These are phyloP conservation scores for Naso thynnoides DNA, from an alignment of 2,797 vertebrate species.

Conservation along the genomic window DNA sequence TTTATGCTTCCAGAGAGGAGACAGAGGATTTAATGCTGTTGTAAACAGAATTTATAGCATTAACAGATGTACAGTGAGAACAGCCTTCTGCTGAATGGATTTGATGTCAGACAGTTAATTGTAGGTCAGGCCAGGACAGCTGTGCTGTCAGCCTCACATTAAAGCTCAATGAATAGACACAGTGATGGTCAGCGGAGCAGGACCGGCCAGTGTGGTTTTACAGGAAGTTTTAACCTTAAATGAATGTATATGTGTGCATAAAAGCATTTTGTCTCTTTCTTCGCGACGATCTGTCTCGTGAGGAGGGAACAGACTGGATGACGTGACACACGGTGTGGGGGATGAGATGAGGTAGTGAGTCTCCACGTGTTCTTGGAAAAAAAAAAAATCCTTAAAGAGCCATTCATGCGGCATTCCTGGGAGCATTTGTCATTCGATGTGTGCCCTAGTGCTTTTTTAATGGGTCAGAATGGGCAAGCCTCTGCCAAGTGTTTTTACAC, in stretches of 20 bases:
- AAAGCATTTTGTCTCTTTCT: conserved; percentile 28
- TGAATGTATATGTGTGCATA: conserved; percentile 29
- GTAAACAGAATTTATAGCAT: conserved; percentile 58
- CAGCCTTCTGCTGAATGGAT: conserved; percentile 55
- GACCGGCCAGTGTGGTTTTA: conserved; percentile 50
- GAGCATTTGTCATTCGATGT: conserved; percentile 63
- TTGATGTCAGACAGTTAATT: conserved; percentile 67
- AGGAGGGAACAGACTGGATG: conserved; percentile 58
- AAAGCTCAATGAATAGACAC: conserved; percentile 56
- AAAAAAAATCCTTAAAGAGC: conserved; percentile 53
- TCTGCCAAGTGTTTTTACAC: conserved; percentile 57
- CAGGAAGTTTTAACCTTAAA: conserved; percentile 45
- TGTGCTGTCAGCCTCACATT: conserved; percentile 47
- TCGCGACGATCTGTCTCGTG: conserved; percentile 33
- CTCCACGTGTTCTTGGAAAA: conserved; percentile 58
- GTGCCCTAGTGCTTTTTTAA: conserved; percentile 67
- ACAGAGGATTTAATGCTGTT: conserved; percentile 34
- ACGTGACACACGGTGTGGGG: conserved; percentile 70
- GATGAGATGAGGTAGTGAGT: conserved; percentile 58
- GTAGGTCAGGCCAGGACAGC: conserved; percentile 53
- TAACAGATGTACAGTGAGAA: conserved; percentile 56
- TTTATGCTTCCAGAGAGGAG: conserved; percentile 53
- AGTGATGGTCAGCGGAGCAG: conserved; percentile 32
- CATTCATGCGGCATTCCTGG: conserved; percentile 71
- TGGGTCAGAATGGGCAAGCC: conserved; percentile 59